A percentile compares a stretch with the other conserved stretches of the same genome.
Conservation (phyloP, 1,140 invertebrate species). For the Delia radicum region DNA sequence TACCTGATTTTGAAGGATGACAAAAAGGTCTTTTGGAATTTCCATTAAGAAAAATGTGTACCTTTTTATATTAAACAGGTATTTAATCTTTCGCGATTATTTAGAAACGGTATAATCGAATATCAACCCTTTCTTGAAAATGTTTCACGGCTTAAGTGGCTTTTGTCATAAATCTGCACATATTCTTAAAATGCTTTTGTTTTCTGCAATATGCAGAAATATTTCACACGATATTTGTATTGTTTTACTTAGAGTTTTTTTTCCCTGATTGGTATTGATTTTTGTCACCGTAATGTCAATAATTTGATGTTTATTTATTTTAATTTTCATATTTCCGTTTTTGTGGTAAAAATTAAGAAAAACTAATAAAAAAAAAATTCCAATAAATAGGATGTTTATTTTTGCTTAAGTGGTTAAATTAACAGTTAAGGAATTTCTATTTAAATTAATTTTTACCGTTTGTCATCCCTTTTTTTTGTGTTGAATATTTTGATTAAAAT, state of each 20-base stretch:
- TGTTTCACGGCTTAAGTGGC: no score
- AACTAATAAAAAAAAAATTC: no score
- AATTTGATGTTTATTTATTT: neutral
- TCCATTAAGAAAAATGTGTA: constrained; percentile 13
- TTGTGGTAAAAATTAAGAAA: no score
- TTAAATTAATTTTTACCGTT: neutral
- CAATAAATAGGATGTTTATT: constrained; percentile 13
- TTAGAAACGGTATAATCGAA: no score
- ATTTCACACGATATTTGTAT: neutral
- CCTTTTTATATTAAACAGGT: neutral
- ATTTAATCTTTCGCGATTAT: no score
- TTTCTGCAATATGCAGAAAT: neutral
- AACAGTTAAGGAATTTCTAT: neutral
- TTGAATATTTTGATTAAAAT: no score
- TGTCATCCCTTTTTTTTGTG: neutral
- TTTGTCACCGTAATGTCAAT: constrained; percentile 8
- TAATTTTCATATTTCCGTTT: neutral
- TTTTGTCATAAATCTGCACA: no score
- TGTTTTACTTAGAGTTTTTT: neutral
- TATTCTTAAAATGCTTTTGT: neutral
- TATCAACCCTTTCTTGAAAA: no score
- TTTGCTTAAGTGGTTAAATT: neutral
- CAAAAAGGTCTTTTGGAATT: neutral
- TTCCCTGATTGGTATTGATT: neutral
- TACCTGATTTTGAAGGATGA: neutral